Percentiles rank a stretch among this genome's conserved stretches.
phyloP scores from a whole-genome alignment of 2,888 invertebrate species.

The Anticlea derivata region DNA sequence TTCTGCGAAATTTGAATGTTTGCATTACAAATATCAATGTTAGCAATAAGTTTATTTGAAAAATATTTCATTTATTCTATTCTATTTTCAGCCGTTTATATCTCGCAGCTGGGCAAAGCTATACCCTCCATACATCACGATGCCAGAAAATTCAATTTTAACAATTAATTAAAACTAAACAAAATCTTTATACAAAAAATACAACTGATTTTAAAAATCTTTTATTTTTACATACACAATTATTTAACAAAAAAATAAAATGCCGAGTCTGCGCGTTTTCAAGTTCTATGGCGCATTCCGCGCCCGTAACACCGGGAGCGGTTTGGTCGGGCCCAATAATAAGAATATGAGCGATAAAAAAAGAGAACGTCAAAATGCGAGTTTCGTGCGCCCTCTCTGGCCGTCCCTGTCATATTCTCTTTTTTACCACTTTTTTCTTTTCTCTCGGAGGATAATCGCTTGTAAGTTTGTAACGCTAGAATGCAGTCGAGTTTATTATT shows the following conservation, averaged over 20 bases:
- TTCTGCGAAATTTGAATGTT: slow-evolving; percentile 1
- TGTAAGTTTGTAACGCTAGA: slow-evolving; percentile 66
- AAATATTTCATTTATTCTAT: too few species aligned
- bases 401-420: slow-evolving; percentile 59
- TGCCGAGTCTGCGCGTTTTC: slow-evolving; percentile 61
- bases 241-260: slow-evolving; percentile 18
- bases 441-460: slow-evolving; percentile 70
- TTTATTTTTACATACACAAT: neutral
- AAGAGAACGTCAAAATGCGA: slow-evolving; percentile 73
- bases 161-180: too few species aligned
- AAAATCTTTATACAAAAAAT: too few species aligned
- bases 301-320: slow-evolving; percentile 83
- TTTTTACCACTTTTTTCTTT: slow-evolving; percentile 46
- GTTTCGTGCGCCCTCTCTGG: slow-evolving; percentile 67
- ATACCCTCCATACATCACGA: too few species aligned
- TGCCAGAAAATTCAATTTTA: too few species aligned
- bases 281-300: slow-evolving; percentile 75
- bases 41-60: neutral
- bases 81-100: too few species aligned
- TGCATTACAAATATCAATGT: slow-evolving; percentile 1
- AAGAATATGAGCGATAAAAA: slow-evolving; percentile 78
- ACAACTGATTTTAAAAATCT: too few species aligned
- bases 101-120: too few species aligned
- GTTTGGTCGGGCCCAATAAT: slow-evolving; percentile 77
- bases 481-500: slow-evolving; percentile 65